Evolutionary conservation across 92 coral and sea anemone genomes (phyloP), one percentile per base, ranked within the genome.

Genomic region (Bergia puertoricense): DNA sequence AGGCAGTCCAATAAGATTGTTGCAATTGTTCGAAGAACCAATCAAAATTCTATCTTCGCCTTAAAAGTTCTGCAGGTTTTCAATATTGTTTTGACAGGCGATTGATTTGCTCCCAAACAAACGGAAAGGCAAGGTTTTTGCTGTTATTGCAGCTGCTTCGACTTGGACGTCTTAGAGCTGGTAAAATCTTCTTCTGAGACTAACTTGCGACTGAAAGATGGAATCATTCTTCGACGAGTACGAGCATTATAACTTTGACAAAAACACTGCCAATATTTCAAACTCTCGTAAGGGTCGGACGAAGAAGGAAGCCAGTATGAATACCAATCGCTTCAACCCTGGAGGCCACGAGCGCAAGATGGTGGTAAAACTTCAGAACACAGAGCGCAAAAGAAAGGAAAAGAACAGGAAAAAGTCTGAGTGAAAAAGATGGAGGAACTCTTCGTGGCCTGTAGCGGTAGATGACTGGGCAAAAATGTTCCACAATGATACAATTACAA

Each of bases 311-410:
- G 95, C 98, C 1, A 90, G 93, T 59, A 67, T 88, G 92, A 94
- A 96, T 89, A 96, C 98, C 45, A 96, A 96, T 88, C 94, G 98
- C 3, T 93, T 93, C 88, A 94, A 91, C 81, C 98, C 98, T 48
- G 98, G 95, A 71, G 98, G 98, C 77, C 97, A 96, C 66, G 98
- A 96, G 79, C 76, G 98, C 59, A 96, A 96, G 92, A 76, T 96
- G 73, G 91, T 91, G 22, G 93, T 92, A 50, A 96, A 96, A 83
- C 74, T 94, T 16, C 84, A 90, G 67, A 96, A 96, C 89, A 93
- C 98, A 6, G 98, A 96, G 84, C 91, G 90, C 68, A 96, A 96
- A 56, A 89, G 86, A 79, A 89, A 85, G 41, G 82, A 85, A 20
- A 85, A 43, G 57, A 69, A 45, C 79, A 84, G 87, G 46, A 84